Percentiles rank a stretch among this genome's conserved stretches.
Conservation (phyloP, 2,797 vertebrate genomes). For the Sebastes cheni region DNA sequence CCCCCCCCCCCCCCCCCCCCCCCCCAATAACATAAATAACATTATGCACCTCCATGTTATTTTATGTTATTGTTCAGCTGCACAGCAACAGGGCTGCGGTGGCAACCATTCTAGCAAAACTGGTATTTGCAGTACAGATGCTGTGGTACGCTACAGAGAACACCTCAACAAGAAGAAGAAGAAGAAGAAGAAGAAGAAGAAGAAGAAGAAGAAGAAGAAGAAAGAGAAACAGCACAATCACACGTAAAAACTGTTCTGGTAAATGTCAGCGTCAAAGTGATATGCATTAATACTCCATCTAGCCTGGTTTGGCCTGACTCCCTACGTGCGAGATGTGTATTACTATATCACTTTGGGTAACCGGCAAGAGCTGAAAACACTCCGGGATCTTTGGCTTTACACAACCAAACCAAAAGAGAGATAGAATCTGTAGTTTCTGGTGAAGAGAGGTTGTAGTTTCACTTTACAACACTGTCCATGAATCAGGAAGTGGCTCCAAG, state of each 20-base stretch:
- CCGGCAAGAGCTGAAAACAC: slow-evolving; percentile 91
- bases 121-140: slow-evolving; percentile 43
- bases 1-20: too few species aligned
- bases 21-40: slow-evolving; percentile 99
- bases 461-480: neutral
- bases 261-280: slow-evolving; percentile 91
- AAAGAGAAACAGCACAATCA: slow-evolving; percentile 63
- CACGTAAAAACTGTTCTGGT: slow-evolving; percentile 62
- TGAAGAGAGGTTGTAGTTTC: neutral
- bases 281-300: slow-evolving; percentile 96
- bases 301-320: slow-evolving; percentile 85
- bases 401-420: too few species aligned
- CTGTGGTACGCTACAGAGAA: slow-evolving; percentile 47
- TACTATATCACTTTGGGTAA: slow-evolving; percentile 99
- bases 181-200: slow-evolving; percentile 40
- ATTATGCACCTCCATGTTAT: slow-evolving; percentile 98
- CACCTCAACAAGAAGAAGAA: slow-evolving; percentile 77
- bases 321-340: slow-evolving; percentile 96
- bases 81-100: slow-evolving; percentile 29
- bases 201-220: slow-evolving; percentile 28
- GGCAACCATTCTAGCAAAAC: slow-evolving; percentile 25
- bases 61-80: slow-evolving; percentile 95
- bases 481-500: neutral
- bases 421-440: neutral
- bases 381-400: slow-evolving; percentile 46